Conservation (phyloP, 2,797 vertebrate genomes). For the Diplodus puntazzo region DNA sequence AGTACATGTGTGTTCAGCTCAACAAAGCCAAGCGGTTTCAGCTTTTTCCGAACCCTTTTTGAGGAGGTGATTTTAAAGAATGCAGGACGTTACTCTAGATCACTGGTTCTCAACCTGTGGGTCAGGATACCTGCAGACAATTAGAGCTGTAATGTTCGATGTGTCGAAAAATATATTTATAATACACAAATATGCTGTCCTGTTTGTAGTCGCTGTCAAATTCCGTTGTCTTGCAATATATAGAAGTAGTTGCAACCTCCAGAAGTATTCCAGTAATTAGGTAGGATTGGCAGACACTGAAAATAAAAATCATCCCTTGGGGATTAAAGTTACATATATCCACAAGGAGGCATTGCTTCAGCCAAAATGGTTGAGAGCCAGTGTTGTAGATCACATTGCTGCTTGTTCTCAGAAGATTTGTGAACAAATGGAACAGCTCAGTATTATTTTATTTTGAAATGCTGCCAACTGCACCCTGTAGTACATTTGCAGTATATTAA, state of each 20-base stretch:
- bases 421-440: slow-evolving; percentile 66
- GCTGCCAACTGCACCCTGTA: slow-evolving; percentile 44
- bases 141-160: slow-evolving; percentile 16
- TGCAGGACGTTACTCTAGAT: slow-evolving; percentile 46
- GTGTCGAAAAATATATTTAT: slow-evolving; percentile 28
- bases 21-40: slow-evolving; percentile 77
- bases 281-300: not conserved
- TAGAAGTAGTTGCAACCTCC: slow-evolving; percentile 7
- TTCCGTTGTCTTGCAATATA: slow-evolving; percentile 10
- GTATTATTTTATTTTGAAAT: slow-evolving; percentile 56
- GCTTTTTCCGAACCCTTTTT: slow-evolving; percentile 72
- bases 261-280: not conserved
- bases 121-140: slow-evolving; percentile 27
- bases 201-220: slow-evolving; percentile 39
- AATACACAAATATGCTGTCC: slow-evolving; percentile 27
- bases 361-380: slow-evolving; percentile 31
- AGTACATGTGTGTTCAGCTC: slow-evolving; percentile 64
- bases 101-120: slow-evolving; percentile 55
- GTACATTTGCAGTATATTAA: slow-evolving; percentile 32
- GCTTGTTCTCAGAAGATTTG: slow-evolving; percentile 79
- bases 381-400: slow-evolving; percentile 54
- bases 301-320: not conserved
- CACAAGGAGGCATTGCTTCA: slow-evolving; percentile 15
- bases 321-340: slow-evolving; percentile 18
- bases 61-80: slow-evolving; percentile 63